Base-by-base conservation (phyloP, 2,888 invertebrate genomes). In the Agrenia bidenticulata region DNA sequence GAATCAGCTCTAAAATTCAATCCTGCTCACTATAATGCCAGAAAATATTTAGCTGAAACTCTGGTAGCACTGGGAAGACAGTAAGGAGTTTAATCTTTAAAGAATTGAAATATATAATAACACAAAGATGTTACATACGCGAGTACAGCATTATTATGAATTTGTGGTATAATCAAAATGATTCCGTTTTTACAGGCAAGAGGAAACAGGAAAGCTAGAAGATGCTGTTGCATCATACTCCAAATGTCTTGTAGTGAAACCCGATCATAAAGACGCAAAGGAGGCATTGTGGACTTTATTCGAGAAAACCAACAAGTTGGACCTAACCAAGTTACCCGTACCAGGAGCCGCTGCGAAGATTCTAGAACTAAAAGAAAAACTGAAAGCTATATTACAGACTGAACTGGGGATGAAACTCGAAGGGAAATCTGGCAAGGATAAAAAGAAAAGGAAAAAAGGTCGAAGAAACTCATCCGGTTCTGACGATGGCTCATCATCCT, bases 1-100 rank as follows among this genome's bases (percentile, higher is more conserved):
- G 94, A 95, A 81, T 89, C 89, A 23, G 95, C 96, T 2, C 81
- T 96, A 42, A 89, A 90, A 79, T 80, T 92, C 50, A 93, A 96
- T 81, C 89, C 90, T 1, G 89, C 87, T 70, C 96, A 97, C 81
- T 88, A 89, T 1, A 96, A 96, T 81, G 96, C 95, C 37, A 87
- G 91, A 64, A 94, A 94, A 80, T 97, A 96, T 81, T 87, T 94
- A 84, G 90, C 93, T 37, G 94, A 96, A 80, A 96, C 95, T 0
- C 81, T 94, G 51, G 90, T 94, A 0, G 95, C 94, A 0, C 82
- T 91, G 57, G 95, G 92, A 39, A 86, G 92, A 77, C 79, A 79
- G 83, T 82, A 77, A 78, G 79, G 77, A n/a, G 13, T 1, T 55
- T 49, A 49, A 15, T 19, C 7, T n/a, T 49, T 49, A 9, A n/a